These are phyloP conservation scores for Dasyornis broadbenti DNA, from an alignment of 2,113 vertebrate genomes.

Conservation along the genomic window DNA sequence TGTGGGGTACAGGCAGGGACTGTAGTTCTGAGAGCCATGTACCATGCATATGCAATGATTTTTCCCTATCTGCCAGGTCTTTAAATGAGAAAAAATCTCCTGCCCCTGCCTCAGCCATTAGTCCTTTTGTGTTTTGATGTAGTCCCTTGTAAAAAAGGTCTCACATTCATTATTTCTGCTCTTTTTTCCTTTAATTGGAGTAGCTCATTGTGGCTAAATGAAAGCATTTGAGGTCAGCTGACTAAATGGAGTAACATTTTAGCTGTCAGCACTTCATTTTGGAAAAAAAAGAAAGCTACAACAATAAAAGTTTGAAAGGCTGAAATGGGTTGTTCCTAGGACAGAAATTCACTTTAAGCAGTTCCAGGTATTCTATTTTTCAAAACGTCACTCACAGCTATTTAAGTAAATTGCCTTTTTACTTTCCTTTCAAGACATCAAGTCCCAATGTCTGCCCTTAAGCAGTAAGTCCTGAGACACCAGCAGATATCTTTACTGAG, in stretches of 20 bases:
- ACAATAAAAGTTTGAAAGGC: not conserved
- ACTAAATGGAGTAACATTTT: not conserved
- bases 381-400: not conserved
- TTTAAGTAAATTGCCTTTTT: not conserved
- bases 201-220: not conserved
- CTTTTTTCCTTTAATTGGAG: not conserved
- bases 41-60: rapidly evolving
- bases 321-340: not conserved
- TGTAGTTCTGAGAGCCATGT: not conserved
- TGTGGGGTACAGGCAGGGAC: not conserved
- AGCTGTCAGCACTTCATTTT: not conserved
- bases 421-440: not conserved
- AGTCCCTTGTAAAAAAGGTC: not conserved
- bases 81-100: not conserved
- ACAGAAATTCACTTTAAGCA: not conserved
- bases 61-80: not conserved
- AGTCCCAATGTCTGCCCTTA: not conserved
- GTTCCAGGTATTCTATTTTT: not conserved
- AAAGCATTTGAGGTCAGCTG: not conserved
- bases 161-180: not conserved
- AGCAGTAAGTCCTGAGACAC: not conserved
- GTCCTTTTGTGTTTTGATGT: not conserved
- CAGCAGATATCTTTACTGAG: not conserved
- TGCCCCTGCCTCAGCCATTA: not conserved
- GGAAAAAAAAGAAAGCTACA: not conserved